Evolutionary conservation across 2,113 vertebrate genomes (phyloP).

Genomic region (Grammomys dolichurus): DNA sequence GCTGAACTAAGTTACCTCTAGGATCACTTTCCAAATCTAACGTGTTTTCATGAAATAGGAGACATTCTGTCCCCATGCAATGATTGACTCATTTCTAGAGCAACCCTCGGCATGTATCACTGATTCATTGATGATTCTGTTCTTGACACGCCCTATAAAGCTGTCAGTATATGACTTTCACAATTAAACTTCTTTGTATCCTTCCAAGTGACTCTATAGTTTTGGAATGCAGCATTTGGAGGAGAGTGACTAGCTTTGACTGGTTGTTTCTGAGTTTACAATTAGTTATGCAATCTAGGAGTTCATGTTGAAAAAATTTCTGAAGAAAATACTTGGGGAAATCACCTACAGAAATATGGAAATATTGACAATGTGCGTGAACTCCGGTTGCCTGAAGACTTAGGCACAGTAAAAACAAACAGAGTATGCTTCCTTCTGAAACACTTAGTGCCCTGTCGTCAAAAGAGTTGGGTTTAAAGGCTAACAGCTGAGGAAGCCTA

Average conservation of each 20-base stretch:
- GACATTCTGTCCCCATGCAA: not conserved
- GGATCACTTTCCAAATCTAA: not conserved
- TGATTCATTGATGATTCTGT: slow-evolving; percentile 48
- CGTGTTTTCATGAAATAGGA: slow-evolving; percentile 24
- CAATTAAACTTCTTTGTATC: slow-evolving; percentile 12
- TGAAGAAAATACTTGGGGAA: slow-evolving; percentile 73
- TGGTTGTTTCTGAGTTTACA: slow-evolving; percentile 55
- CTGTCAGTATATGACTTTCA: slow-evolving; percentile 41
- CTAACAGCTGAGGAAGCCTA: not conserved
- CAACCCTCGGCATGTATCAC: not conserved
- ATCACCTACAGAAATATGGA: slow-evolving; percentile 68
- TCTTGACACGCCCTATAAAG: slow-evolving; percentile 39
- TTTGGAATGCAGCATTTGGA: slow-evolving; percentile 61
- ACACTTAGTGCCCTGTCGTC: not conserved
- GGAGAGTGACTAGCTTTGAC: slow-evolving; percentile 48
- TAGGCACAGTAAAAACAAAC: slow-evolving; percentile 15
- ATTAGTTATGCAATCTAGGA: slow-evolving; percentile 54
- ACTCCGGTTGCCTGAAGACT: not conserved
- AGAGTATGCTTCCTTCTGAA: slow-evolving; percentile 26
- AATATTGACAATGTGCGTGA: slow-evolving; percentile 50
- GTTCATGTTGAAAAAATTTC: slow-evolving; percentile 66
- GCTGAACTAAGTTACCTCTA: not conserved
- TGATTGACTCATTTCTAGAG: slow-evolving; percentile 57
- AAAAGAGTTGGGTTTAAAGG: not conserved
- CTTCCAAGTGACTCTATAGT: slow-evolving; percentile 58